Base-by-base conservation (phyloP, 37 sponge, comb jelly and placozoan species). In the Diacarnus erythraeanus region DNA sequence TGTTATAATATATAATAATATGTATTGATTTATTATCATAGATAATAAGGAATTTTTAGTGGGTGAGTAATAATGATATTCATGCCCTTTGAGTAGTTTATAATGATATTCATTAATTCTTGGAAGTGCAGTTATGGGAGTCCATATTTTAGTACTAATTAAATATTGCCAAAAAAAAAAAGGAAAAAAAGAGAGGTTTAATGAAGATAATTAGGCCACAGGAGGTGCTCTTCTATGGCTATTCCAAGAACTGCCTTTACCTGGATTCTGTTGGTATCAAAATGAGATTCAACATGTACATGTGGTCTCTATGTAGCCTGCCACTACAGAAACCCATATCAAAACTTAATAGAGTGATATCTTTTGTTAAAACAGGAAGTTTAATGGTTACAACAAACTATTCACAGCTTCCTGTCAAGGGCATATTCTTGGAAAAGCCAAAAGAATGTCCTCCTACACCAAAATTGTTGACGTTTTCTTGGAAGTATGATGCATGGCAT, bases 361-460 rank as follows among this genome's bases (percentile, higher is more conserved):
- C n/a, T n/a, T n/a, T n/a, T n/a, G n/a, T n/a, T n/a, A n/a, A n/a
- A n/a, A n/a, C n/a, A n/a, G n/a, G n/a, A n/a, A n/a, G n/a, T n/a
- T n/a, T n/a, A n/a, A n/a, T n/a, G n/a, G n/a, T n/a, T n/a, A n/a
- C n/a, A n/a, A n/a, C n/a, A n/a, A n/a, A n/a, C n/a, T n/a, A n/a
- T n/a, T n/a, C n/a, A n/a, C n/a, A 38, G 39, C 47, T 30, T 72
- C 73, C 73, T 72, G 73, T 43, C 3, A 41, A 31, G 42, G 5
- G 3, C 36, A 58, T 43, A 31, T 75, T 75, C 75, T 56, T 75
- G 75, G 75, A 75, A 75, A 75, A 75, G 10, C 75, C 75, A 40
- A 3, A 21, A 59, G 59, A 75, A 57, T 56, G 75, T 21, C 8
- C 10, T 8, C 72, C 6, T 27, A 9, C 12, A 17, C 6, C 47